phyloP scores from a whole-genome alignment of 2,888 invertebrate genomes.

The Hypomecis atomaria region DNA sequence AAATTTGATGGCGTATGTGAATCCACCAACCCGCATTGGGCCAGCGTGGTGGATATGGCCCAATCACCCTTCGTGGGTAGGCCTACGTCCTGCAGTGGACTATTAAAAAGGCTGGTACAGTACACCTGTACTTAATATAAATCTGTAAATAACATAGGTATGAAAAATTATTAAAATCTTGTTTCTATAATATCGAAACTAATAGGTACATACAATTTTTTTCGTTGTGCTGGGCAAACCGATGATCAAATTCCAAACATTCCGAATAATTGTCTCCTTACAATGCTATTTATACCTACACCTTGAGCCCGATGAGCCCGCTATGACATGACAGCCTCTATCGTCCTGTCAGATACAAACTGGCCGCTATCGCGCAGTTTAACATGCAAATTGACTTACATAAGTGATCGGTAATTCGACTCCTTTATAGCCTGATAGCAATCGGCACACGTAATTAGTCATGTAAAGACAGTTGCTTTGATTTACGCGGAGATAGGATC shows the following conservation, averaged over 20 bases:
- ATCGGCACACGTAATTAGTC: conserved; percentile 42
- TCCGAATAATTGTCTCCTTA: not conserved
- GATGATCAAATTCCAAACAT: not conserved
- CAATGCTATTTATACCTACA: conserved; percentile 6
- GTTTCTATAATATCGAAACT: too few species aligned
- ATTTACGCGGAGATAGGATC: conserved; percentile 34
- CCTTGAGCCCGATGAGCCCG: conserved; percentile 21
- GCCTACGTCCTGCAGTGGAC: too few species aligned
- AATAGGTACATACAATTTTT: not conserved
- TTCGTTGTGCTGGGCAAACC: not conserved
- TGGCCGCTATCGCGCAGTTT: conserved; percentile 43
- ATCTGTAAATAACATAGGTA: too few species aligned
- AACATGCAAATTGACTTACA: conserved; percentile 61
- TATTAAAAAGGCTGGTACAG: too few species aligned
- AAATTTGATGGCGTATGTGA: too few species aligned
- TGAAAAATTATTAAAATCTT: too few species aligned
- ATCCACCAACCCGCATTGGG: too few species aligned
- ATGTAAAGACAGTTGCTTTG: conserved; percentile 37
- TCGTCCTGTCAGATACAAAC: conserved; percentile 36
- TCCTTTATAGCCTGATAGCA: conserved; percentile 34
- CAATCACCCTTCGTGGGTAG: too few species aligned
- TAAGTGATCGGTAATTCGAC: conserved; percentile 52
- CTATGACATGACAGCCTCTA: conserved; percentile 25
- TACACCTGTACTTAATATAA: too few species aligned
- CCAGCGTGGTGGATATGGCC: too few species aligned